A percentile compares a stretch with the other conserved stretches of the same genome.
Evolutionary conservation across 1,140 invertebrate genomes (phyloP).

Genomic region (Drosophila melanica): DNA sequence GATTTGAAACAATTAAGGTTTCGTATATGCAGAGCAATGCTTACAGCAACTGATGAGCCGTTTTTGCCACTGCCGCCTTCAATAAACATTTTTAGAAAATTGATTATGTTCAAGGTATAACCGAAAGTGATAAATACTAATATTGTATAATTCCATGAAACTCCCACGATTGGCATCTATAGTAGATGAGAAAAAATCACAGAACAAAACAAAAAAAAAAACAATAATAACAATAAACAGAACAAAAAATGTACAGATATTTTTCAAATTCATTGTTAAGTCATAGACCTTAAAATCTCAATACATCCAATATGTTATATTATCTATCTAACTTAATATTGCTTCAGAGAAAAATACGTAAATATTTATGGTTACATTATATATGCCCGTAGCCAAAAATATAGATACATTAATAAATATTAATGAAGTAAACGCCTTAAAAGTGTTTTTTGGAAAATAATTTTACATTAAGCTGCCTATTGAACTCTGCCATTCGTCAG

Average conservation of each 20-base stretch:
- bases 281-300: background rate
- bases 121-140: constrained; percentile 87
- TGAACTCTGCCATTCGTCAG: constrained; percentile 10
- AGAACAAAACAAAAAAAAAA: constrained; percentile 48
- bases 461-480: constrained; percentile 36
- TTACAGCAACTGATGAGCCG: constrained; percentile 95
- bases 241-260: constrained; percentile 33
- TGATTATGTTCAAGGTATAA: constrained; percentile 87
- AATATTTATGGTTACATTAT: constrained; percentile 13
- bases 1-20: constrained; percentile 11
- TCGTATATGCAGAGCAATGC: constrained; percentile 75
- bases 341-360: constrained; percentile 41
- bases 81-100: constrained; percentile 88
- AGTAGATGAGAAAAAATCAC: constrained; percentile 74
- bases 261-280: constrained; percentile 2
- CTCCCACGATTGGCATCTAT: constrained; percentile 86
- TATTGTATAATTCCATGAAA: constrained; percentile 86
- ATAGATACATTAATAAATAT: constrained; percentile 37
- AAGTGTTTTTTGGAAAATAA: background rate
- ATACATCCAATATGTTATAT: background rate
- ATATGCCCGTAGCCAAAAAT: constrained; percentile 35
- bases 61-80: constrained; percentile 98
- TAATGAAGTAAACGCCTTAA: constrained; percentile 16
- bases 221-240: constrained; percentile 46
- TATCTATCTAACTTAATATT: constrained; percentile 33